Evolutionary conservation across 2,797 vertebrate species (phyloP).

Genomic region (Rhinoraja longicauda): DNA sequence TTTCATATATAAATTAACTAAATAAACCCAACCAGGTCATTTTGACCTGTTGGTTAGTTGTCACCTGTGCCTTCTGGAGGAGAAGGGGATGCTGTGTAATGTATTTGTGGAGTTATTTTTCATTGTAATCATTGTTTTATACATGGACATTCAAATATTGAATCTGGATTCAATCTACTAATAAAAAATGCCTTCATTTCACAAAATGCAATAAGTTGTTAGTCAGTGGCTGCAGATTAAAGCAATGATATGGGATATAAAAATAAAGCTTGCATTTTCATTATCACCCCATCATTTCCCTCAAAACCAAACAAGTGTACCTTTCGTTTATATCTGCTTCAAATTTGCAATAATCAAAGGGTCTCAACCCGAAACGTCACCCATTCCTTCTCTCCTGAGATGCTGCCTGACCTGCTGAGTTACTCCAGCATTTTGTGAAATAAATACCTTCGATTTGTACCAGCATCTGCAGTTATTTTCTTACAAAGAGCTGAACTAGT

Average conservation of each 20-base stretch:
- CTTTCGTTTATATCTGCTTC: neutral
- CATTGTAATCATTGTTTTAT: neutral
- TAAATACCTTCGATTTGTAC: no score
- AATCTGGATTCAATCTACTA: neutral
- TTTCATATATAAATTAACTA: neutral
- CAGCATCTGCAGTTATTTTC: no score
- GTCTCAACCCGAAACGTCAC: no score
- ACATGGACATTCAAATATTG: neutral
- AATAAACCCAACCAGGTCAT: neutral
- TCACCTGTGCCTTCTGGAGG: neutral
- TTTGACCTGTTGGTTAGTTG: neutral
- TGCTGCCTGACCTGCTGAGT: no score
- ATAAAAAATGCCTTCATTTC: neutral
- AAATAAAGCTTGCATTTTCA: no score
- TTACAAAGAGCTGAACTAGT: neutral
- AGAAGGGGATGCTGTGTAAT: neutral
- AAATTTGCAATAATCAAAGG: neutral
- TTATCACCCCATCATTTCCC: no score
- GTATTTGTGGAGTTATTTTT: neutral
- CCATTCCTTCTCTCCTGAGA: no score
- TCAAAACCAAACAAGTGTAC: neutral
- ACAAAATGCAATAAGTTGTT: neutral
- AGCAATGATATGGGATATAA: no score
- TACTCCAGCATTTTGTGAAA: no score
- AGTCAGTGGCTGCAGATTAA: neutral